These are phyloP conservation scores for Burhinus oedicnemus DNA, from an alignment of 2,113 vertebrate genomes.

Conservation along the genomic window DNA sequence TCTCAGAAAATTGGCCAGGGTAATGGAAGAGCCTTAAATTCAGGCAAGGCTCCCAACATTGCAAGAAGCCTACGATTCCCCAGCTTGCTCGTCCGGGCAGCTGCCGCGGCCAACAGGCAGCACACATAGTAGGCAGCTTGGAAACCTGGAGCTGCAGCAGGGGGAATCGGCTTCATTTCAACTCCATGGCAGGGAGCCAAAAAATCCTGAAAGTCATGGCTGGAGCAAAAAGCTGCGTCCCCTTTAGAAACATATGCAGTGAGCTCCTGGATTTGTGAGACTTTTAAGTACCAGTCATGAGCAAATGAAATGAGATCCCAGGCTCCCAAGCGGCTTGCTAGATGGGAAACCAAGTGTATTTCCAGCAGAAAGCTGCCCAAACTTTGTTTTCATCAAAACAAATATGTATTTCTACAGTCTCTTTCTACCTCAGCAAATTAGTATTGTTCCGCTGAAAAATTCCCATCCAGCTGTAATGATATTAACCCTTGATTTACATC, in stretches of 20 bases:
- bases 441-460: not conserved
- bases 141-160: not conserved
- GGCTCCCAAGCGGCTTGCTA: not conserved
- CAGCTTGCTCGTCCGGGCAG: not conserved
- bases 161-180: not conserved
- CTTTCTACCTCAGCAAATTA: not conserved
- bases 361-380: not conserved
- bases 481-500: not conserved
- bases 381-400: not conserved
- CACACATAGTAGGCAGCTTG: not conserved
- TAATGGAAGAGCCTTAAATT: not conserved
- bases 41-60: not conserved
- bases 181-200: not conserved
- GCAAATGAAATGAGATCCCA: not conserved
- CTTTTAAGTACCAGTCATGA: not conserved
- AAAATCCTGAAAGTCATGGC: not conserved
- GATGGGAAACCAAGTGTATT: not conserved
- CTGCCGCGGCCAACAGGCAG: not conserved
- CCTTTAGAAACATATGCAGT: not conserved
- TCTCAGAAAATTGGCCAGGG: not conserved
- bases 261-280: not conserved
- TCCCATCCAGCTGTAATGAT: not conserved
- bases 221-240: not conserved
- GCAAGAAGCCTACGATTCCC: not conserved
- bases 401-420: not conserved